Conservation (phyloP, 2,888 invertebrate genomes). For the Alloscopus bannaensis region DNA sequence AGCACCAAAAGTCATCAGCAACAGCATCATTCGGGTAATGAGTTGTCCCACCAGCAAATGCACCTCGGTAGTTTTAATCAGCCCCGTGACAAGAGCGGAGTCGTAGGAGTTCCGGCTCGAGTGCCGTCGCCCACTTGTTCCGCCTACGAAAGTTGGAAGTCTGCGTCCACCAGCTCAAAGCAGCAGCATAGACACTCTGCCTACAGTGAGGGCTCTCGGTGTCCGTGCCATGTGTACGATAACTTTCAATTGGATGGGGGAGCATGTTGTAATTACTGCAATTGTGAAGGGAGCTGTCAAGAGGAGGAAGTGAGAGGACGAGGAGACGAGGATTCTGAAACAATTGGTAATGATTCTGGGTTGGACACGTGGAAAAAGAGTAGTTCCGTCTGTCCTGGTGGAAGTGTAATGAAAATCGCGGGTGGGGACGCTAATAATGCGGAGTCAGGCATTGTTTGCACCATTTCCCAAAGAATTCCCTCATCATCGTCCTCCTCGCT, state of each 20-base stretch:
- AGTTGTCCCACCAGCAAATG: too few relatives aligned
- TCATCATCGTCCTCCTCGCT: constrained; percentile 7
- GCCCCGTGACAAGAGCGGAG: constrained; percentile 11
- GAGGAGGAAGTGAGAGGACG: constrained; percentile 13
- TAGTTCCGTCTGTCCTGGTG: constrained; percentile 8
- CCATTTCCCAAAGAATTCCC: constrained; percentile 71
- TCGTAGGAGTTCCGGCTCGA: constrained; percentile 1
- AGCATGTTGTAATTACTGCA: constrained; percentile 44
- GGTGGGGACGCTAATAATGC: constrained; percentile 34
- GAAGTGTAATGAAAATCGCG: constrained; percentile 37
- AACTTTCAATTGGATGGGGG: constrained; percentile 12
- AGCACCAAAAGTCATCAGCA: constrained; percentile 66
- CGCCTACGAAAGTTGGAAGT: constrained; percentile 58
- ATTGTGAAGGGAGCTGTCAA: constrained; percentile 51
- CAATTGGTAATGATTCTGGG: constrained; percentile 70
- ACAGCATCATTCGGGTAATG: too few relatives aligned
- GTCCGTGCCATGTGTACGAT: constrained; percentile 38
- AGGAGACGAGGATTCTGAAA: constrained; percentile 38
- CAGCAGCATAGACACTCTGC: not conserved
- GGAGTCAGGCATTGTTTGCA: constrained; percentile 71
- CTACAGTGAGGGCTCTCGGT: constrained; percentile 9
- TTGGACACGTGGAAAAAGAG: constrained; percentile 72
- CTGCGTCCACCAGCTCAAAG: constrained; percentile 13
- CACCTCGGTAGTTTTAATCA: constrained; percentile 10
- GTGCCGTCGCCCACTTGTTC: constrained; percentile 46